These are phyloP conservation scores for Ibidorhyncha struthersii DNA, from an alignment of 2,113 vertebrate genomes.

Conservation along the genomic window DNA sequence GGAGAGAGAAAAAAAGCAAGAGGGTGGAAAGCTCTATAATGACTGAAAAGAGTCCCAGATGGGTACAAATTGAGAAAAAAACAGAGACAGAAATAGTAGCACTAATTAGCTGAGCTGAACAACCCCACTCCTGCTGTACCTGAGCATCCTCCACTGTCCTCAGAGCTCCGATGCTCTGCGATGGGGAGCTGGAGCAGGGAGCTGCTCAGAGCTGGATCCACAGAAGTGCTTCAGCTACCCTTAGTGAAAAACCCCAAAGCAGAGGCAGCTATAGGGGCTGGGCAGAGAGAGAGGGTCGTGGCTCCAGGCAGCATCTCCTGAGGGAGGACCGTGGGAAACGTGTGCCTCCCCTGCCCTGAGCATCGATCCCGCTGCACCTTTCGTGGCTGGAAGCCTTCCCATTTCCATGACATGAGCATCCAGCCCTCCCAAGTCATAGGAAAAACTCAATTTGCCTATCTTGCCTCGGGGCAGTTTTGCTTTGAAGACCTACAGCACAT, in stretches of 20 bases:
- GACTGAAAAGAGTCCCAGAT: slow-evolving; percentile 21
- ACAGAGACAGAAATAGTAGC: slow-evolving; percentile 21
- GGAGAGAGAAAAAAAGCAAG: background rate
- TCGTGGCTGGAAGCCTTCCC: background rate
- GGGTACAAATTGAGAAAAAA: background rate
- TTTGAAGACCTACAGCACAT: background rate
- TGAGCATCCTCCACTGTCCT: background rate
- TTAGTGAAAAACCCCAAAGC: background rate
- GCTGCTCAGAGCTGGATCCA: background rate
- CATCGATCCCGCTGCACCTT: background rate
- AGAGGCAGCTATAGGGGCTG: background rate
- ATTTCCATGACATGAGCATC: background rate
- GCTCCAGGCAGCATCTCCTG: background rate
- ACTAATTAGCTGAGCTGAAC: background rate
- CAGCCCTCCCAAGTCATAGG: background rate
- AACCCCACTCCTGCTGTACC: background rate
- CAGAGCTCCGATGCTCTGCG: accelerated
- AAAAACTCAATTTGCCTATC: background rate
- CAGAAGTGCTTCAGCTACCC: background rate
- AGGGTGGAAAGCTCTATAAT: background rate
- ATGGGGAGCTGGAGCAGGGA: background rate
- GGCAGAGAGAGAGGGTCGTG: background rate
- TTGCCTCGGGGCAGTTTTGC: background rate
- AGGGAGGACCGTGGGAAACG: background rate
- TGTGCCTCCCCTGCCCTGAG: background rate